Conservation (phyloP, 2,888 invertebrate genomes). For the Ormyrus thymus region DNA sequence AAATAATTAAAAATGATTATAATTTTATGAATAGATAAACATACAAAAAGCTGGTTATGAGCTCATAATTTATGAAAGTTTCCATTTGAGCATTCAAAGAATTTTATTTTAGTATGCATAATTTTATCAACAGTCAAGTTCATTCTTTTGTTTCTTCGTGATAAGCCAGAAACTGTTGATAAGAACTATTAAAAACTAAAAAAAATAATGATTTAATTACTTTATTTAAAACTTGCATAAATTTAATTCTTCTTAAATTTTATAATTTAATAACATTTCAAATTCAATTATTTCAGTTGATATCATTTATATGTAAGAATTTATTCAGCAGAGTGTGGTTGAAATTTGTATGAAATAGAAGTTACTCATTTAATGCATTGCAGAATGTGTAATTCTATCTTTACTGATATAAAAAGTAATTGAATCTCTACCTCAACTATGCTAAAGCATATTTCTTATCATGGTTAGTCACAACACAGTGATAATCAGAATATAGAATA, state of each 20-base stretch:
- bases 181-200: constrained; percentile 30
- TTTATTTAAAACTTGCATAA: neutral
- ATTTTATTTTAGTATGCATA: constrained; percentile 8
- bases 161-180: constrained; percentile 27
- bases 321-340: constrained; percentile 5
- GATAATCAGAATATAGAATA: neutral
- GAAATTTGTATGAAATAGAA: constrained; percentile 1
- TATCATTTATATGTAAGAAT: neutral
- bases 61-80: constrained; percentile 12
- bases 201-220: too few relatives aligned
- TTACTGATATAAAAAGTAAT: constrained; percentile 38
- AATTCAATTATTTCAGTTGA: neutral
- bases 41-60: neutral
- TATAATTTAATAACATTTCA: neutral
- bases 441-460: constrained; percentile 28
- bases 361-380: constrained; percentile 31
- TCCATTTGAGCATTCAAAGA: constrained; percentile 9
- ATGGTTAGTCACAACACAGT: constrained; percentile 46
- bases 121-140: constrained; percentile 34
- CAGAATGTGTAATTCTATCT: constrained; percentile 36
- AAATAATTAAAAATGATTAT: neutral
- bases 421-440: constrained; percentile 30
- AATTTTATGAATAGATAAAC: neutral
- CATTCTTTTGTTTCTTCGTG: constrained; percentile 43
- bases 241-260: neutral